Conservation (phyloP, 2,113 vertebrate genomes). For the Oncorhynchus nerka region DNA sequence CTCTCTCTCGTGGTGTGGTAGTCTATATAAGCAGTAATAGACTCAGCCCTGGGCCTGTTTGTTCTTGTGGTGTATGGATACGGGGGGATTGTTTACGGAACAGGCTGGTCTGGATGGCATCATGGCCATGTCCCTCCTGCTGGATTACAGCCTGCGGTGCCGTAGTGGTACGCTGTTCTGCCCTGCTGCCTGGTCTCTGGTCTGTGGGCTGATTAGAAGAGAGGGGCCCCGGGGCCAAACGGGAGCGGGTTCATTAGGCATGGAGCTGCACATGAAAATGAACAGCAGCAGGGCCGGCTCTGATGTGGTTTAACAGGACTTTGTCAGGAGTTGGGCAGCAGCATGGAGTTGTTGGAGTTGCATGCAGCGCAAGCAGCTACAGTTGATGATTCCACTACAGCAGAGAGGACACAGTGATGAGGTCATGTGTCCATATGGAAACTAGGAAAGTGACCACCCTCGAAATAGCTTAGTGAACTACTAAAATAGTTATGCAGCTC, state of each 20-base stretch:
- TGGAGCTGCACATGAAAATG: constrained; percentile 54
- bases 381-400: constrained; percentile 45
- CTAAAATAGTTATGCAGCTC: constrained; percentile 33
- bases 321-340: constrained; percentile 48
- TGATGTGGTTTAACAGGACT: constrained; percentile 64
- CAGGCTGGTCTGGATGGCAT: constrained; percentile 54
- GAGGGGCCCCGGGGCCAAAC: constrained; percentile 42
- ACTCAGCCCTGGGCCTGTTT: constrained; percentile 51
- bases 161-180: constrained; percentile 15
- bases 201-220: constrained; percentile 67
- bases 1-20: neutral
- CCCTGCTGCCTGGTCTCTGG: neutral
- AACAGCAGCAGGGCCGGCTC: constrained; percentile 51
- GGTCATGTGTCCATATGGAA: constrained; percentile 38
- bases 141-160: constrained; percentile 53
- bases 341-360: constrained; percentile 50
- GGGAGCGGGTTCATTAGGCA: constrained; percentile 65
- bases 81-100: constrained; percentile 57
- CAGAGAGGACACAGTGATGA: constrained; percentile 52
- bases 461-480: constrained; percentile 44
- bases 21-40: constrained; percentile 4
- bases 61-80: constrained; percentile 55
- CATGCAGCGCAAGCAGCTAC: constrained; percentile 23
- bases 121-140: constrained; percentile 50
- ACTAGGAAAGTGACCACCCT: constrained; percentile 41